Evolutionary conservation across 2,113 vertebrate species (phyloP).

Genomic region (Zootoca vivipara): DNA sequence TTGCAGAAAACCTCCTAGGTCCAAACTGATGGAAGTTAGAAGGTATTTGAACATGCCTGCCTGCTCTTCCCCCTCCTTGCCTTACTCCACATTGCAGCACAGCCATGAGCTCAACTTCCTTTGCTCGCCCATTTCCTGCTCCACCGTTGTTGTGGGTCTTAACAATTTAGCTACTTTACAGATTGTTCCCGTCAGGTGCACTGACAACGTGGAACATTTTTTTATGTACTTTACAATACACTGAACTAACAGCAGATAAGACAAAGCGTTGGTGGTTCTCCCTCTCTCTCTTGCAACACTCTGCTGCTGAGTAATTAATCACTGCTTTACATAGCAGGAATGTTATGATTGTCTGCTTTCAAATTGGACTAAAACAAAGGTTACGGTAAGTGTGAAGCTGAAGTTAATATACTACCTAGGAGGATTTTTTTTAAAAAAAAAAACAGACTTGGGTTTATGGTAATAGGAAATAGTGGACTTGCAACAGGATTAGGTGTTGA

Average conservation of each 20-base stretch:
- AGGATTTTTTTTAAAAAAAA: not conserved
- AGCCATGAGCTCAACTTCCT: not conserved
- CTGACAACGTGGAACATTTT: slow-evolving; percentile 28
- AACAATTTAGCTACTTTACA: not conserved
- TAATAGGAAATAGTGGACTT: not conserved
- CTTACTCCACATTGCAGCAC: not conserved
- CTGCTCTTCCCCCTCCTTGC: not conserved
- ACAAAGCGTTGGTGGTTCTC: slow-evolving; percentile 52
- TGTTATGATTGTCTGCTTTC: slow-evolving; percentile 45
- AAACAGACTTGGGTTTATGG: not conserved
- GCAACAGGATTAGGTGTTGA: not conserved
- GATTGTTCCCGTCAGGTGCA: slow-evolving; percentile 10
- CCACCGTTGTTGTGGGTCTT: not conserved
- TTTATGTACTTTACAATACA: slow-evolving; percentile 44
- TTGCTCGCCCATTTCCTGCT: not conserved
- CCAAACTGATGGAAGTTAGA: not conserved
- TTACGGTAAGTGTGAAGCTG: slow-evolving; percentile 27
- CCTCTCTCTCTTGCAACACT: slow-evolving; percentile 31
- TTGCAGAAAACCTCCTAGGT: not conserved
- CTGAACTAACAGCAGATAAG: slow-evolving; percentile 28
- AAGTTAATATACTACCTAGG: not conserved
- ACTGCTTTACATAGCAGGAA: slow-evolving; percentile 36
- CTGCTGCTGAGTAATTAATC: slow-evolving; percentile 62
- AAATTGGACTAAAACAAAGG: slow-evolving; percentile 44
- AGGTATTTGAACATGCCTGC: too few species aligned